Percentiles rank a stretch among this genome's conserved stretches.
phyloP scores from a whole-genome alignment of 2,888 invertebrate genomes.

The Coelogynopora nodosa region DNA sequence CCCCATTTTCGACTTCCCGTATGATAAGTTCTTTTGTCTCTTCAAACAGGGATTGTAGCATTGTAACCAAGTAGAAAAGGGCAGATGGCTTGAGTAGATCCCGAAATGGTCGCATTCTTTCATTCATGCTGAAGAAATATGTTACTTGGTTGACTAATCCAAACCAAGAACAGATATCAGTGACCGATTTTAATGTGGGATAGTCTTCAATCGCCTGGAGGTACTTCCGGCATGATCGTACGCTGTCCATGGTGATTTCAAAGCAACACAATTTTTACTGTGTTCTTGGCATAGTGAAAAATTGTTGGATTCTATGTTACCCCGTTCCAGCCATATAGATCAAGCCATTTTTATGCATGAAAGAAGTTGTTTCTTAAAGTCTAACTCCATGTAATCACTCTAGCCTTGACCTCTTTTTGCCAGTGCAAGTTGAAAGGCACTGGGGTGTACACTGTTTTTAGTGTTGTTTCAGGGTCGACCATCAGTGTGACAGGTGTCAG shows the following conservation, averaged over 20 bases:
- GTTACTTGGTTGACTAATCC: slow-evolving; percentile 50
- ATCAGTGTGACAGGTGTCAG: slow-evolving; percentile 50
- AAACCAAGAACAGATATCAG: slow-evolving; percentile 45
- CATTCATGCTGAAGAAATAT: slow-evolving; percentile 49
- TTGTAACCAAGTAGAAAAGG: slow-evolving; percentile 46
- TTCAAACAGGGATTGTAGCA: slow-evolving; percentile 44
- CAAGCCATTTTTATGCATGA: slow-evolving; percentile 48
- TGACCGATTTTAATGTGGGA: slow-evolving; percentile 23
- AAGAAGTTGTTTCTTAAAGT: slow-evolving; percentile 48
- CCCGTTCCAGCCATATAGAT: slow-evolving; percentile 48
- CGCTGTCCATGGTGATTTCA: slow-evolving; percentile 44
- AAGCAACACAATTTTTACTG: slow-evolving; percentile 48
- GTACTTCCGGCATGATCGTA: slow-evolving; percentile 48
- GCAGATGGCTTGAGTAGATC: slow-evolving; percentile 46
- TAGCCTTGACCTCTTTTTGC: slow-evolving; percentile 51
- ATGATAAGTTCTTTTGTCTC: slow-evolving; percentile 47
- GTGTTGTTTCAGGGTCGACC: slow-evolving; percentile 50
- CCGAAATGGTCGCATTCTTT: slow-evolving; percentile 48
- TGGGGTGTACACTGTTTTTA: slow-evolving; percentile 51
- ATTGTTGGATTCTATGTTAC: slow-evolving; percentile 48
- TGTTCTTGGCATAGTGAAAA: slow-evolving; percentile 46
- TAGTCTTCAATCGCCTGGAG: slow-evolving; percentile 48
- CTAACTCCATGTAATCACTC: slow-evolving; percentile 48
- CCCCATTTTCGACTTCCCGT: slow-evolving; percentile 24
- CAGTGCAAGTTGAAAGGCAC: slow-evolving; percentile 52